Evolutionary conservation across 2,888 invertebrate genomes (phyloP).

Genomic region (Stenodera caucasica): DNA sequence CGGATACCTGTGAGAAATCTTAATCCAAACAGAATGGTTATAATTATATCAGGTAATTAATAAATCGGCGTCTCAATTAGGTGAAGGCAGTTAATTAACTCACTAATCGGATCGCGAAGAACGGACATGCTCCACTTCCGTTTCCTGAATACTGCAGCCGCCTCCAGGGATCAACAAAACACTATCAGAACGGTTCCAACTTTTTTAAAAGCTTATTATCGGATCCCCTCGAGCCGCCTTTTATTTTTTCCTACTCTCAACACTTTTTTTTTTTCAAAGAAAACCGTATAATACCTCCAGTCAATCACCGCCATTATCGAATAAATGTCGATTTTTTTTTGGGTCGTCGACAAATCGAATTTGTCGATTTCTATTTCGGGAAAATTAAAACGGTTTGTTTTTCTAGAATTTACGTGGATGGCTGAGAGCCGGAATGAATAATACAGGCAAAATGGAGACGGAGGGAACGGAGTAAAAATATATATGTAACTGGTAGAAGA

Average conservation of each 20-base stretch:
- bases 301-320: neutral
- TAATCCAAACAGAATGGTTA: slow-evolving; percentile 28
- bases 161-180: slow-evolving; percentile 52
- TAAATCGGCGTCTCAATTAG: slow-evolving; percentile 56
- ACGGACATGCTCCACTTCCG: slow-evolving; percentile 25
- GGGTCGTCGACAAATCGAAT: neutral
- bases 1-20: neutral
- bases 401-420: neutral
- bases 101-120: slow-evolving; percentile 53
- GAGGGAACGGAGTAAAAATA: slow-evolving; percentile 50
- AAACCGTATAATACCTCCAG: slow-evolving; percentile 54
- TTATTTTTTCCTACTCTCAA: slow-evolving; percentile 53
- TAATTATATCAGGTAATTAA: slow-evolving; percentile 55
- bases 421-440: slow-evolving; percentile 9
- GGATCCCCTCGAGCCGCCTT: slow-evolving; percentile 46
- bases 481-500: slow-evolving; percentile 54
- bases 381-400: neutral
- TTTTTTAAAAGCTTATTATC: slow-evolving; percentile 58
- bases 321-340: neutral
- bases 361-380: neutral
- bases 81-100: slow-evolving; percentile 56
- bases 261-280: slow-evolving; percentile 46
- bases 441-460: slow-evolving; percentile 24
- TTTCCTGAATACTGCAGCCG: slow-evolving; percentile 28
- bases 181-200: slow-evolving; percentile 51